These are phyloP conservation scores for Petrocephalus schoutedeni DNA, from an alignment of 2,797 vertebrate genomes.

Conservation along the genomic window DNA sequence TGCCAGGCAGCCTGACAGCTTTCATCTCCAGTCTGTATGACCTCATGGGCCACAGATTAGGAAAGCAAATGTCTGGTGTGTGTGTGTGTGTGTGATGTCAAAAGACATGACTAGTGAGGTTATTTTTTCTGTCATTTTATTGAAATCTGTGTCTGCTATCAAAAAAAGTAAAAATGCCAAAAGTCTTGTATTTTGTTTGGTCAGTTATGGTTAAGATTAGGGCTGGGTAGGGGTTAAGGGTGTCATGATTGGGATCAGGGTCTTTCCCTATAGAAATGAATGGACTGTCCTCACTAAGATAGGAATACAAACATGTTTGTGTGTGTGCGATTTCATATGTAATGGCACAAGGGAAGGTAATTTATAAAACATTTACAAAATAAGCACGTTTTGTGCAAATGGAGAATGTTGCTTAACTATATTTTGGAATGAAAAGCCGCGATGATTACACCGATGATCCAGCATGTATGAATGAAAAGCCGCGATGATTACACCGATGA, in stretches of 20 bases:
- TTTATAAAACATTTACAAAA: background rate
- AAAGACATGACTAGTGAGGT: too few relatives aligned
- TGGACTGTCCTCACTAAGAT: background rate
- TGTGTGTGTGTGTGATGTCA: background rate
- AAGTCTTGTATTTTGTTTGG: too few relatives aligned
- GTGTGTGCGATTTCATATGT: background rate
- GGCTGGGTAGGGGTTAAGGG: too few relatives aligned
- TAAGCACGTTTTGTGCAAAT: background rate
- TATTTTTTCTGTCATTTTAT: too few relatives aligned
- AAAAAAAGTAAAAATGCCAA: too few relatives aligned
- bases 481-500: too few relatives aligned
- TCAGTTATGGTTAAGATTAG: too few relatives aligned
- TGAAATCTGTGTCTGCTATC: too few relatives aligned
- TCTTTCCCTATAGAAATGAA: background rate
- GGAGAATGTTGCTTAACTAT: background rate
- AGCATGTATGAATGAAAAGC: too few relatives aligned
- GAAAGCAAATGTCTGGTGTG: background rate
- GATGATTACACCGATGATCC: too few relatives aligned
- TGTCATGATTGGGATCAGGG: too few relatives aligned
- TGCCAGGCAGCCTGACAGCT: background rate
- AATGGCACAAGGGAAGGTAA: background rate
- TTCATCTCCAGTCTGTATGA: background rate
- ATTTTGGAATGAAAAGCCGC: too few relatives aligned
- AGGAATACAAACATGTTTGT: background rate
- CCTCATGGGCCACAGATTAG: background rate